Percentiles rank a stretch among this genome's conserved stretches.
These are phyloP conservation scores for Anthoscopus minutus DNA, from an alignment of 2,113 vertebrate genomes.

Conservation along the genomic window DNA sequence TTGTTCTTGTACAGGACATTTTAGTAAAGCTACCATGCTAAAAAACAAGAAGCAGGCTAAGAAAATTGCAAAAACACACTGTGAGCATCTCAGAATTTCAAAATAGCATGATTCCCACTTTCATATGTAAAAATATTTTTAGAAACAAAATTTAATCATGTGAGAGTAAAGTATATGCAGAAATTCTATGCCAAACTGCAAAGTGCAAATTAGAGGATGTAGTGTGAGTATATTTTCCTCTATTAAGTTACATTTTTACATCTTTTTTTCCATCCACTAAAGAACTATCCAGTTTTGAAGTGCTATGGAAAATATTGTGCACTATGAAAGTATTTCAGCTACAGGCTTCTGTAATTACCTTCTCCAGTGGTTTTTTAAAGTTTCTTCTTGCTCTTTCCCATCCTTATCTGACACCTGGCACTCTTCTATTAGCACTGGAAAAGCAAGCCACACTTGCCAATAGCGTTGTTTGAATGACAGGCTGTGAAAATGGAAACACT, in stretches of 20 bases:
- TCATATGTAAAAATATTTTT: neutral
- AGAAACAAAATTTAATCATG: neutral
- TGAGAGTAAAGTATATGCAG: neutral
- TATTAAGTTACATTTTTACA: neutral
- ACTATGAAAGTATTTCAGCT: neutral
- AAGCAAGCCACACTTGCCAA: constrained; percentile 3
- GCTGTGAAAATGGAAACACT: constrained; percentile 21
- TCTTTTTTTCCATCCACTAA: neutral
- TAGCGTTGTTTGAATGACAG: constrained; percentile 9
- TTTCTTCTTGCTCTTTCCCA: neutral
- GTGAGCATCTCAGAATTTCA: neutral
- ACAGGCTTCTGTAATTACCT: neutral
- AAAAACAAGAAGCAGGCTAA: neutral
- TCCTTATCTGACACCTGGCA: constrained; percentile 17
- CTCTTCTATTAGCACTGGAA: neutral
- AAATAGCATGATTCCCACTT: neutral
- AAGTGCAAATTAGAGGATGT: neutral
- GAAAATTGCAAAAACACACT: neutral
- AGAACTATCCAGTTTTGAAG: neutral
- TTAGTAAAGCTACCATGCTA: neutral
- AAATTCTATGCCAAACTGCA: neutral
- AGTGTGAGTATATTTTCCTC: neutral
- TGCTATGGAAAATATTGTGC: neutral
- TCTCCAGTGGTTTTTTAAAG: neutral
- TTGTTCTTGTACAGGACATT: neutral